These are phyloP conservation scores for Percopsis omiscomaycus DNA, from an alignment of 2,797 vertebrate species.

Conservation along the genomic window DNA sequence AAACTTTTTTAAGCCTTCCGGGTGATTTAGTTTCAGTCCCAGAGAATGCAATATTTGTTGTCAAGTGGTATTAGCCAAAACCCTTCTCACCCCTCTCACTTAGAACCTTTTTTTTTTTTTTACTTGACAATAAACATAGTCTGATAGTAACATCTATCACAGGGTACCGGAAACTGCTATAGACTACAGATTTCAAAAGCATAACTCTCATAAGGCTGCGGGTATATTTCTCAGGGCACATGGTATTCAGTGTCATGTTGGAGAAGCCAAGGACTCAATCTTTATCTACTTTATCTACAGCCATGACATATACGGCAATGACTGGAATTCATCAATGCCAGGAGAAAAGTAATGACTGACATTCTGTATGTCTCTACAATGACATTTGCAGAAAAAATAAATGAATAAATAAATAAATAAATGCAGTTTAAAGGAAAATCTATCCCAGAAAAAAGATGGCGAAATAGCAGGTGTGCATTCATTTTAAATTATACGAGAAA, in stretches of 20 bases:
- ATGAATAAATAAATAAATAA: not conserved
- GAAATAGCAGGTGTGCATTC: constrained; percentile 18
- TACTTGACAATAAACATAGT: constrained; percentile 52
- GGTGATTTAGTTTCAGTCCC: constrained; percentile 38
- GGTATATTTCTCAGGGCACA: constrained; percentile 36
- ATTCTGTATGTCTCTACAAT: constrained; percentile 1
- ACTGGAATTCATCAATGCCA: constrained; percentile 37
- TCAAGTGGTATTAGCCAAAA: constrained; percentile 29
- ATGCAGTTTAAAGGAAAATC: constrained; percentile 18
- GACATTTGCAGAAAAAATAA: constrained; percentile 4
- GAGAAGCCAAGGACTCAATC: constrained; percentile 37
- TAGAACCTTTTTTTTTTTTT: constrained; percentile 7
- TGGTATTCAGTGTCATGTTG: constrained; percentile 52
- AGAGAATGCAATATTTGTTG: constrained; percentile 38
- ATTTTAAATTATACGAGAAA: not conserved
- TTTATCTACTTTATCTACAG: constrained; percentile 44
- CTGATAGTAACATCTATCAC: constrained; percentile 50
- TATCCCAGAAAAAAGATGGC: constrained; percentile 12
- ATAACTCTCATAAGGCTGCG: constrained; percentile 32
- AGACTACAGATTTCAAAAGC: constrained; percentile 45
- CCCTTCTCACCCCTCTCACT: constrained; percentile 20
- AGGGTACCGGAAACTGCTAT: constrained; percentile 26
- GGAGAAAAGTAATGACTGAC: constrained; percentile 28
- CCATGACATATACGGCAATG: constrained; percentile 45
- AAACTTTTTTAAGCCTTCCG: constrained; percentile 15